phyloP scores from a whole-genome alignment of 2,797 vertebrate species.

The Anas acuta region DNA sequence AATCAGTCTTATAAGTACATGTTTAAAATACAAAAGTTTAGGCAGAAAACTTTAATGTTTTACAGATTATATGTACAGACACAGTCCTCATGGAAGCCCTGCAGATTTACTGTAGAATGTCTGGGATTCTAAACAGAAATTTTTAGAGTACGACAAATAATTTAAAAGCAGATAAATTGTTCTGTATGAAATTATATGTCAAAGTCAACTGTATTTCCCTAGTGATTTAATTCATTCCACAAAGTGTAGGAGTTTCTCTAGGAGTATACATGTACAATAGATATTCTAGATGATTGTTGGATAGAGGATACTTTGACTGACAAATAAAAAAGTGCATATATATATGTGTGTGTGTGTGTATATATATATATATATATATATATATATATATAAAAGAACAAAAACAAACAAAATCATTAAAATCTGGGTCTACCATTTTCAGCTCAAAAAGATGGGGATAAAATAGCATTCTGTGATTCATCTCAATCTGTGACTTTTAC shows the following conservation, averaged over 20 bases:
- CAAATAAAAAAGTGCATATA: background rate
- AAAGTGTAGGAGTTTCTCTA: background rate
- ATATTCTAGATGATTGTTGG: background rate
- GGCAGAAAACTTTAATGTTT: background rate
- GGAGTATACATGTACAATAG: background rate
- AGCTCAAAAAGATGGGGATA: background rate
- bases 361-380: too few relatives aligned
- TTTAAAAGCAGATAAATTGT: background rate
- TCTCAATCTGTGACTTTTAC: background rate
- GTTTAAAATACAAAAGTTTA: slow-evolving; percentile 42
- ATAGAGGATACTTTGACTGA: background rate
- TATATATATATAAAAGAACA: background rate
- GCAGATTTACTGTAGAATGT: background rate
- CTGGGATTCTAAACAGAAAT: background rate
- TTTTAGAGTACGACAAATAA: background rate
- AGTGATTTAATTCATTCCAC: background rate
- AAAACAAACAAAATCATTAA: background rate
- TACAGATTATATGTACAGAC: background rate
- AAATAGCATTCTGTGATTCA: background rate
- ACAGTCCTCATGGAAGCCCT: background rate
- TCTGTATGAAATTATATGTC: background rate
- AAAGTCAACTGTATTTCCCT: background rate
- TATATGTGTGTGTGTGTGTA: too few relatives aligned
- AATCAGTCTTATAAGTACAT: background rate
- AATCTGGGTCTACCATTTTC: background rate